Base-by-base conservation (phyloP, 2,888 invertebrate genomes). In the Leptopilina drosophilae region DNA sequence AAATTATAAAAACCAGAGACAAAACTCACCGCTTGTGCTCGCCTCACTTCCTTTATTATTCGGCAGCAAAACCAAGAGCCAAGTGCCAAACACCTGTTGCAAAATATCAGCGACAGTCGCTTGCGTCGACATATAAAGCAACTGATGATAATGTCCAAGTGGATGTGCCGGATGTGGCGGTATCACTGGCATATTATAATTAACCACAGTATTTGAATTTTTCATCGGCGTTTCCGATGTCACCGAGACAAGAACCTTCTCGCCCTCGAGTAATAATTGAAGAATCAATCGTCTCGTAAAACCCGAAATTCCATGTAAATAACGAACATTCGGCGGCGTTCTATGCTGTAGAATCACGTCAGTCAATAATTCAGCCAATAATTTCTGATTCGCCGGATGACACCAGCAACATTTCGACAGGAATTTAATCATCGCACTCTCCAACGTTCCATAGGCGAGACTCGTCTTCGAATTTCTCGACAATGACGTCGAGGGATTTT, bases 251-350 rank as follows among this genome's bases (percentile, higher is more conserved):
- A 95, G 93, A 82, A 96, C 95, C 87, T 96, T 96, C 92, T 98
- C 97, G 88, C 96, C 96, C 88, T 98, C 97, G 82, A 98, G 92
- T 83, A 98, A 93, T 78, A 98, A 93, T 88, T 98, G 97, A 77
- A 98, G 93, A 84, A 98, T 95, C 80, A 98, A 93, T 77, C 98
- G 94, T 46, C 98, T 94, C 64, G 97, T 96, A 92, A 98, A 98
- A 8, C 98, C 97, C 0, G 97, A 96, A 88, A 98, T 96, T 12
- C 95, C 95, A 67, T 92, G 92, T 2, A 92, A 90, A 83, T 92
- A 92, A 82, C 90, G 87, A 0, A 91, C 88, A 85, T 91, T 92
- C 84, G 92, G 85, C 65, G 90, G 88, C 67, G 85, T 91, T 92
- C 86, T 91, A 87, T 95, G 95, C 49, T 94, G 94, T 75, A 95